Conservation (phyloP, 2,888 invertebrate genomes). For the Drosophila kuntzei region DNA sequence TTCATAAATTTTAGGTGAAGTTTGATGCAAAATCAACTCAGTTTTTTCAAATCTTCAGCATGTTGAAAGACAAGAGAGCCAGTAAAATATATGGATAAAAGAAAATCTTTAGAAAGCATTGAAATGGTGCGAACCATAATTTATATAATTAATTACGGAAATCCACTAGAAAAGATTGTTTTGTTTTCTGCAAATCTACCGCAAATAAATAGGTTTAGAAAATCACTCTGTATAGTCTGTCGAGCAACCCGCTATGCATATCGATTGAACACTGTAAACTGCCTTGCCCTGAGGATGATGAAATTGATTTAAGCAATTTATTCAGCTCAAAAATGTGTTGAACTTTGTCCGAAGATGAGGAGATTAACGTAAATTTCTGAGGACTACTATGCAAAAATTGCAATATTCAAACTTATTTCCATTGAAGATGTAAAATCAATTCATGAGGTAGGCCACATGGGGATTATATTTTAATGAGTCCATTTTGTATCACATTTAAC, state of each 20-base stretch:
- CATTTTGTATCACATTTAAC: constrained; percentile 42
- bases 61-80: neutral
- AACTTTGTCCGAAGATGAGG: neutral
- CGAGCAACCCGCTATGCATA: neutral
- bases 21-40: too few species aligned
- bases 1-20: too few species aligned
- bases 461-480: constrained; percentile 51
- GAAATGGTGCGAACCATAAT: too few species aligned
- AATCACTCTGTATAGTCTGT: too few species aligned
- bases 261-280: neutral
- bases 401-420: neutral
- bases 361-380: neutral
- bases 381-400: neutral
- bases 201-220: too few species aligned
- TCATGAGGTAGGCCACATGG: constrained; percentile 1
- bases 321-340: neutral
- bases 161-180: too few species aligned
- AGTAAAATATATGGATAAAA: too few species aligned
- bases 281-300: neutral
- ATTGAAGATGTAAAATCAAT: neutral
- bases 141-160: too few species aligned
- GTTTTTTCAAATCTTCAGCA: neutral
- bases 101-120: too few species aligned
- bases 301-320: constrained; percentile 3
- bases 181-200: too few species aligned